A percentile compares a stretch with the other conserved stretches of the same genome.
phyloP scores from a whole-genome alignment of 92 coral and sea anemone genomes.

The Porites evermanni region DNA sequence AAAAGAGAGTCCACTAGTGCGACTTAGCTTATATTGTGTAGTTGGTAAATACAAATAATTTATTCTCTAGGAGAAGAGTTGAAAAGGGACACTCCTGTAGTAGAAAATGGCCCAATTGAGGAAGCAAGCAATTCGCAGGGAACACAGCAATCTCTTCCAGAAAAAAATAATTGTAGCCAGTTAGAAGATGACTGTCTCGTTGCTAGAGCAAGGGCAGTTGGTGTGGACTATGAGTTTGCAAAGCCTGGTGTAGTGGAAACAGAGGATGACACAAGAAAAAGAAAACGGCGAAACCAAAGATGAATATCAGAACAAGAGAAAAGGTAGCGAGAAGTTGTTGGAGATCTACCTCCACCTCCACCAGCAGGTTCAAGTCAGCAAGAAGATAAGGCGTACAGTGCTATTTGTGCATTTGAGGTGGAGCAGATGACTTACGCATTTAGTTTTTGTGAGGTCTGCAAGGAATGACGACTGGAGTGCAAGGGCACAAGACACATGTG shows the following conservation, averaged over 20 bases:
- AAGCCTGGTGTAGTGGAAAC: slow-evolving; percentile 25
- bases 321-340: slow-evolving; percentile 28
- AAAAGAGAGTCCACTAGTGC: too few relatives aligned
- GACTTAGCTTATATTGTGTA: too few relatives aligned
- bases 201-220: slow-evolving; percentile 42
- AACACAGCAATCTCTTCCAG: background rate
- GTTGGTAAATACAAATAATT: too few relatives aligned
- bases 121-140: background rate
- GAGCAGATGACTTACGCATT: slow-evolving; percentile 46
- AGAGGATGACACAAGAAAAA: slow-evolving; percentile 9
- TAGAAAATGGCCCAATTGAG: background rate
- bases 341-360: slow-evolving; percentile 52
- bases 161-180: background rate
- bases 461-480: slow-evolving; percentile 44
- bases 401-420: slow-evolving; percentile 50
- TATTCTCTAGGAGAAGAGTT: background rate
- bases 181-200: slow-evolving; percentile 1
- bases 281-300: slow-evolving; percentile 26
- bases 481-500: slow-evolving; percentile 18
- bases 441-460: slow-evolving; percentile 50
- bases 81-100: background rate
- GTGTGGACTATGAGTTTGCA: slow-evolving; percentile 43
- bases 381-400: slow-evolving; percentile 40
- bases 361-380: slow-evolving; percentile 37
- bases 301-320: slow-evolving; percentile 11